Base-by-base conservation (phyloP, 2,888 invertebrate genomes). In the Selenia dentaria region DNA sequence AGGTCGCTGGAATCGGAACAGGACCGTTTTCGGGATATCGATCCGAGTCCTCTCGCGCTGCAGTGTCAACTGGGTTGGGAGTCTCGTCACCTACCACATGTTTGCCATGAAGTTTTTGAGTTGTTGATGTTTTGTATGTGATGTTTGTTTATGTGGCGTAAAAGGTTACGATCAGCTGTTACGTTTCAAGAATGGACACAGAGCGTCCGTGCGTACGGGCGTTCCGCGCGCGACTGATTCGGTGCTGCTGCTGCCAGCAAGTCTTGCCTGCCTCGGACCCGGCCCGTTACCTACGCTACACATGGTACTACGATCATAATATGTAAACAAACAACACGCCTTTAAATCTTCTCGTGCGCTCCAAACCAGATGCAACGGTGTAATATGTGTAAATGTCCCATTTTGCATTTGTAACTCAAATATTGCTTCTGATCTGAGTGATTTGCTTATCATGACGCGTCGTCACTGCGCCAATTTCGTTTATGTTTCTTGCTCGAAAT, bases 311-410 rank as follows among this genome's bases (percentile, higher is more conserved):
- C 81, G 70, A 58, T n/a, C n/a, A n/a, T n/a, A n/a, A n/a, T 79
- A 81, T 69, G 84, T 88, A 88, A 88, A 88, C 82, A 88, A 88
- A 88, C 85, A 83, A 79, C 68, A 67, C 65, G 62, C 62, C 59
- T 67, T 63, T 56, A 60, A 62, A 62, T 62, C 58, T 59, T 53
- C 51, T 28, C 36, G 35, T 40, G 59, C 46, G 54, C 42, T 38
- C 28, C 1, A 60, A 43, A 38, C 51, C 37, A 62, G 56, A 60
- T 56, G 59, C 57, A 59, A 54, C 64, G 54, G 48, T 59, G 51
- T 45, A 22, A 22, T 22, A 22, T 1, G 8, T 8, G 2, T 22
- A 35, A 52, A 48, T 49, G 59, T 61, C 54, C 34, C 43, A 54
- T 37, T 57, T 56, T 14, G 28, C 41, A 41, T 41, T 43, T 50